phyloP scores from a whole-genome alignment of 2,888 invertebrate genomes.

The Prosapia bicincta region DNA sequence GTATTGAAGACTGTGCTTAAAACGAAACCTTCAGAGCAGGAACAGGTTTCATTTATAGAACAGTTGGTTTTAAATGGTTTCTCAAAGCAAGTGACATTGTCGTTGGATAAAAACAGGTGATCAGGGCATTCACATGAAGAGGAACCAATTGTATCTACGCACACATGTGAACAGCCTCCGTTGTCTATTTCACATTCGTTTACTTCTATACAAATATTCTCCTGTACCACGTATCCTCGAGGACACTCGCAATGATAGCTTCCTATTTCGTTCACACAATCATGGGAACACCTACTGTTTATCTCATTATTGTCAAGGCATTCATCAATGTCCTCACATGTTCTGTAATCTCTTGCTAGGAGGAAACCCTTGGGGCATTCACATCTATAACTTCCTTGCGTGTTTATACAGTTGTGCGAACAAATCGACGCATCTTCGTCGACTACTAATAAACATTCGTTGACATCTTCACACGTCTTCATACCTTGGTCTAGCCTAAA shows the following conservation, averaged over 20 bases:
- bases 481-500: conserved; percentile 73
- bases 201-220: conserved; percentile 69
- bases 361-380: conserved; percentile 79
- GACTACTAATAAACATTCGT: conserved; percentile 11
- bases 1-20: background rate
- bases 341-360: conserved; percentile 62
- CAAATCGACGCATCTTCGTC: conserved; percentile 13
- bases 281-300: conserved; percentile 68
- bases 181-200: conserved; percentile 59
- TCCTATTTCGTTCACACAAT: conserved; percentile 58
- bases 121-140: conserved; percentile 10
- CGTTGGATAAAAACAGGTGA: background rate
- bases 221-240: conserved; percentile 60
- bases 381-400: conserved; percentile 76
- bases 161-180: conserved; percentile 16
- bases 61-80: conserved; percentile 46
- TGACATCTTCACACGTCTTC: conserved; percentile 60
- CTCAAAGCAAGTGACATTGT: conserved; percentile 9
- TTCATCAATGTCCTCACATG: conserved; percentile 76
- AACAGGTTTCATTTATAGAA: conserved; percentile 57
- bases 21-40: conserved; percentile 4
- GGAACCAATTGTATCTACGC: background rate
- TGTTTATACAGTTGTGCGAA: conserved; percentile 62
- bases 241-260: conserved; percentile 75
- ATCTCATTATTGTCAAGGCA: conserved; percentile 64